Base-by-base conservation (phyloP, 1,140 invertebrate genomes). In the Belonocnema kinseyi region DNA sequence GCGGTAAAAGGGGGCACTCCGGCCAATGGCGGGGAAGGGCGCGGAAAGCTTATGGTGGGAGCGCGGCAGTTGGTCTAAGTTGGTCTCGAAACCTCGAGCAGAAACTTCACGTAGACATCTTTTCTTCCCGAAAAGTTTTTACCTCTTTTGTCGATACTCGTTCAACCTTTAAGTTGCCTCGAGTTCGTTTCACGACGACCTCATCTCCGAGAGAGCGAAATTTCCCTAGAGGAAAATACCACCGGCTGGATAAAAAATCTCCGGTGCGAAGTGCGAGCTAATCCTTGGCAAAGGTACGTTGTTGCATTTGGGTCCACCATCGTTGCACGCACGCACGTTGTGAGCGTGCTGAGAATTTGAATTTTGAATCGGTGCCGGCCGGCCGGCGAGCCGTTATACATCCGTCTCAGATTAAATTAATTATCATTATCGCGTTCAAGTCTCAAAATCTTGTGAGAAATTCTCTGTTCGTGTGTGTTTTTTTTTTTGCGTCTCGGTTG, bases 61-160 rank as follows among this genome's bases (percentile, higher is more conserved):
- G 58, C 66, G 73, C 76, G 83, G 81, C 86, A 88, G 86, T 88
- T 86, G 76, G 80, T 81, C 74, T 81, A 85, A 88, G 86, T 88
- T 86, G 76, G 80, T 81, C 74, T 81, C 76, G 85, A 82, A 76
- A 40, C 74, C 17, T 81, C 79, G 78, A 72, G 80, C 76, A 76
- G 61, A 79, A 72, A 77, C 73, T 58, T 79, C 74, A 73, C 56
- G 73, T 71, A 66, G 54, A 73, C 76, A 66, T 61, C 54, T 56
- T 61, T 61, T 61, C 56, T 50, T 75, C 8, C 3, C 3, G 40
- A 74, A 56, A 33, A 46, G n/a, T 16, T 66, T 66, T 66, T 40
- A 66, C 8, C 40, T 14, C 40, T 13, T 16, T 66, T 11, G 7
- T 16, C 8, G 0, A 66, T 26, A 16, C 21, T 66, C 3, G 11